These are phyloP conservation scores for Zapus hudsonius DNA, from an alignment of 2,113 vertebrate genomes.

Conservation along the genomic window DNA sequence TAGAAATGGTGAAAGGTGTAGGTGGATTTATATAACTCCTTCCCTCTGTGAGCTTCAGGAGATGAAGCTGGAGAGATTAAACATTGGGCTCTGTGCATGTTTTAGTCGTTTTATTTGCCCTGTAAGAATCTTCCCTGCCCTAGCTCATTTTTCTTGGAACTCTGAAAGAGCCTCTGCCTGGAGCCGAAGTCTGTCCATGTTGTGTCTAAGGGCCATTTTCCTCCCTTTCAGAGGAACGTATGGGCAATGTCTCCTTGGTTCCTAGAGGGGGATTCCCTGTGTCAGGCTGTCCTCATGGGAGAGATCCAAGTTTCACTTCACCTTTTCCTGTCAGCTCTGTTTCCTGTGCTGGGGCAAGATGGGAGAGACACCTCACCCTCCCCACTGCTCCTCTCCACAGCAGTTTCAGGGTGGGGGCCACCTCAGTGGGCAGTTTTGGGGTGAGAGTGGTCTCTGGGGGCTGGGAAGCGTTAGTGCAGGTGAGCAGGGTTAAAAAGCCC, in stretches of 20 bases:
- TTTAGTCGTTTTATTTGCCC: slow-evolving; percentile 75
- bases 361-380: slow-evolving; percentile 8
- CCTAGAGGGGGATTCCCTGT: slow-evolving; percentile 7
- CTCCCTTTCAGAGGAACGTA: neutral
- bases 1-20: slow-evolving; percentile 7
- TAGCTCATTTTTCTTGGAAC: neutral
- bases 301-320: slow-evolving; percentile 72
- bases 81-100: slow-evolving; percentile 63
- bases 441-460: neutral
- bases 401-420: neutral
- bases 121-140: neutral
- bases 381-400: neutral
- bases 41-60: neutral
- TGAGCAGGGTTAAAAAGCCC: slow-evolving; percentile 32
- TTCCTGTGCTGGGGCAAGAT: slow-evolving; percentile 59
- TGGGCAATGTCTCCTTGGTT: neutral
- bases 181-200: neutral
- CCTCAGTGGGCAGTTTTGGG: neutral
- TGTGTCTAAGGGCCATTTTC: neutral
- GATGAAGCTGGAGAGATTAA: slow-evolving; percentile 71
- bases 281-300: neutral
- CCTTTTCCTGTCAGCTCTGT: slow-evolving; percentile 65
- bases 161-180: neutral
- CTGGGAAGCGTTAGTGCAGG: neutral
- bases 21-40: neutral